Evolutionary conservation across 1,140 invertebrate species (phyloP), one percentile per base, ranked within the genome.

Genomic region (Bombus confusus): DNA sequence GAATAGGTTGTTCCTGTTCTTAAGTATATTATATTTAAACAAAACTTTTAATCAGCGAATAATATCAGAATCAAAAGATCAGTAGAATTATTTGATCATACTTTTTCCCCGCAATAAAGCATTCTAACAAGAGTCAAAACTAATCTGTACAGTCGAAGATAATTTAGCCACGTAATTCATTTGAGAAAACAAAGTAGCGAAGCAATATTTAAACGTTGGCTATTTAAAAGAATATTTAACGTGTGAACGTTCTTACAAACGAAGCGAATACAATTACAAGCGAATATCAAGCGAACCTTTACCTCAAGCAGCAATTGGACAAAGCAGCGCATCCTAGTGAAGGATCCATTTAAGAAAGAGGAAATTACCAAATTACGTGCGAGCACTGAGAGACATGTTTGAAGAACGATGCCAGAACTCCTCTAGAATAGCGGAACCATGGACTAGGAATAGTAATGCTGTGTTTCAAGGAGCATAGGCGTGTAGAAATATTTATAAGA

Each of bases 311-410:
- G 6, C 39, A 18, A 39, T 37, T n/a, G 25, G 41, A 69, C 37
- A 6, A 39, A 69, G 37, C 68, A 5, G 37, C 25, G 9, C 12
- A 41, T n/a, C 13, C 69, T n/a, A n/a, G 25, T 18, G 28, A n/a
- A n/a, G 39, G 37, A 28, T 41, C 13, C 39, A 41, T 71, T 71
- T 41, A n/a, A 41, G 69, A 71, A 41, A 71, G 68, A 71, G 68
- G 68, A 71, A 71, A 71, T 71, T 71, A 71, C 68, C 3, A 28
- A 71, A 37, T 71, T 37, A 71, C 68, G 68, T 71, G 28, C 34
- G 3, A 71, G 31, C 34, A 2, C 34, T 28, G 34, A 37, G 37
- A 12, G 68, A 71, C 37, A 39, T 28, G 68, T 71, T 71, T 71
- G 68, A 71, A 71, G 37, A 71, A 71, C 25, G 37, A 71, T 71